These are phyloP conservation scores for Myrmecobius fasciatus DNA, from an alignment of 2,113 vertebrate species.

Conservation along the genomic window DNA sequence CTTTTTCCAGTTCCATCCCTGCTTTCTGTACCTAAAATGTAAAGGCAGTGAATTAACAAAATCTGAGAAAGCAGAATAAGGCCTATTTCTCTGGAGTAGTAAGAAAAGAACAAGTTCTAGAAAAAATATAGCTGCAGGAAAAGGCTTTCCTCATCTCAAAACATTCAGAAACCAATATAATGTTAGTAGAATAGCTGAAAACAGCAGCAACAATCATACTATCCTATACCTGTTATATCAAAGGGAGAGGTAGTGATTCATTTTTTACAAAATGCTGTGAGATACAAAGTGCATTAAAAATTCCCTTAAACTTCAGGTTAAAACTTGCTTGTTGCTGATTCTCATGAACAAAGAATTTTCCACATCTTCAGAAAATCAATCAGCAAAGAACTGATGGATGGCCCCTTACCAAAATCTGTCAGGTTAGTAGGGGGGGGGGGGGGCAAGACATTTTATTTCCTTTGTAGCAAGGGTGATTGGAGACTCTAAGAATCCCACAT, in stretches of 20 bases:
- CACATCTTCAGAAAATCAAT: slow-evolving; percentile 25
- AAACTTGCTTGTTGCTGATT: slow-evolving; percentile 53
- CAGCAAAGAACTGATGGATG: slow-evolving; percentile 39
- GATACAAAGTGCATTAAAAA: slow-evolving; percentile 36
- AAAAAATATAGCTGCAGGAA: not conserved
- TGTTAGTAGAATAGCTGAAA: not conserved
- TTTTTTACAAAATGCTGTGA: slow-evolving; percentile 31
- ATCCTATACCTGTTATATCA: slow-evolving; percentile 12
- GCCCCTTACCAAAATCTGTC: not conserved
- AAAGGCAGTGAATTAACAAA: slow-evolving; percentile 60
- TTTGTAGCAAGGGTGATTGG: not conserved
- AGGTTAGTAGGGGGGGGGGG: slow-evolving; percentile 4
- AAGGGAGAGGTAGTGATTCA: slow-evolving; percentile 8
- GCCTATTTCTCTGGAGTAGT: slow-evolving; percentile 9
- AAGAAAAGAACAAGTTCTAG: slow-evolving; percentile 44
- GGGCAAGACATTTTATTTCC: slow-evolving; percentile 14
- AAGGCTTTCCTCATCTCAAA: slow-evolving; percentile 30
- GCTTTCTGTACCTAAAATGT: slow-evolving; percentile 75
- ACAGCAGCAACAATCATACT: not conserved
- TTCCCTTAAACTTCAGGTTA: not conserved
- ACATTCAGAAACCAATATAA: slow-evolving; percentile 31
- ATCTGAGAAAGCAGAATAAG: not conserved
- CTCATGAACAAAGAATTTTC: slow-evolving; percentile 32
- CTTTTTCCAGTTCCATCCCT: slow-evolving; percentile 80
- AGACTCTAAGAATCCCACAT: slow-evolving; percentile 14